Percentiles rank a stretch among this genome's conserved stretches.
Conservation (phyloP, 2,113 vertebrate species). For the Chaetura pelagica region DNA sequence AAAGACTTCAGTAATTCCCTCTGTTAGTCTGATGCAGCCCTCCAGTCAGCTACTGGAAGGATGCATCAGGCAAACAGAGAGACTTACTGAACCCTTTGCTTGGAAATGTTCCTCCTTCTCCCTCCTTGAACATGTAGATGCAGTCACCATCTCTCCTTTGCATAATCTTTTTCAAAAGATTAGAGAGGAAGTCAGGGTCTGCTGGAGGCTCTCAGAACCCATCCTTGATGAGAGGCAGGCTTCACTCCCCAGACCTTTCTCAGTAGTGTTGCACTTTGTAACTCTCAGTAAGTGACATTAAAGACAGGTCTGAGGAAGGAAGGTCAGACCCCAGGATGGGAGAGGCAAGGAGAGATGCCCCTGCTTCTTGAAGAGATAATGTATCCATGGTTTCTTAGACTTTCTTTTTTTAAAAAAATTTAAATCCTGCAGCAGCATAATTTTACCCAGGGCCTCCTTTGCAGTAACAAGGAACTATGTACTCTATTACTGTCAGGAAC, state of each 20-base stretch:
- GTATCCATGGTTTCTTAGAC: not conserved
- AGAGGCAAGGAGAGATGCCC: constrained; percentile 11
- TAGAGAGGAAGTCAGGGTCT: constrained; percentile 34
- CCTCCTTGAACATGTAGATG: not conserved
- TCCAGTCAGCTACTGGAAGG: not conserved
- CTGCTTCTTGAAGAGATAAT: not conserved
- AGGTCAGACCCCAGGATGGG: constrained; percentile 23
- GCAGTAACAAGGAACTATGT: not conserved
- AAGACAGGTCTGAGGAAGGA: constrained; percentile 40
- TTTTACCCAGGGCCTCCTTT: not conserved
- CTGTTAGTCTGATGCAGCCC: no score
- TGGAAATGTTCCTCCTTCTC: not conserved
- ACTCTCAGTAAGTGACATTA: not conserved
- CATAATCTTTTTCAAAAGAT: constrained; percentile 10
- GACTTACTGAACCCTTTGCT: not conserved
- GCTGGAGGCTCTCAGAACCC: not conserved
- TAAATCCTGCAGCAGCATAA: not conserved
- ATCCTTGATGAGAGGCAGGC: constrained; percentile 2
- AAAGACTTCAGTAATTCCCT: not conserved
- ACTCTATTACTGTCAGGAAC: not conserved
- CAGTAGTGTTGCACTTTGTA: not conserved
- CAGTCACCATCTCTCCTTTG: not conserved
- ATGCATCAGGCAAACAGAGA: not conserved
- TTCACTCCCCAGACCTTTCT: not conserved
- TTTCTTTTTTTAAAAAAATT: not conserved